Evolutionary conservation across 2,113 vertebrate genomes (phyloP), one percentile per base, ranked within the genome.

Genomic region (Zootoca vivipara): DNA sequence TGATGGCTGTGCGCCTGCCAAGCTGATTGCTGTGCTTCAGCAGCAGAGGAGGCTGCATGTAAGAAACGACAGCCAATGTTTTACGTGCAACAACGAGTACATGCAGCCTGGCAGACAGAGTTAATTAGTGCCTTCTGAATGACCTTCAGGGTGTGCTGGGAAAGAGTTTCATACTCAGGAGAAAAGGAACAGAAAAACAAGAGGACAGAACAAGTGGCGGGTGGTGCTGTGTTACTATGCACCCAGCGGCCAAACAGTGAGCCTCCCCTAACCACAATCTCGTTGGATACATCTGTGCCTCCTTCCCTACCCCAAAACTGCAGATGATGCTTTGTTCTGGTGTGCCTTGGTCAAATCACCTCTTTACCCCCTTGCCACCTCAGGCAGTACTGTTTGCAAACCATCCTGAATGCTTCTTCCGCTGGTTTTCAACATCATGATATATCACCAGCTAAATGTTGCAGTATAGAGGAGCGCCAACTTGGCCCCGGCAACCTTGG

Each of bases 91-190:
- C 65, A 77, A 35, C 35, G 78, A 78, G n/a, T n/a, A 85, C 40
- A n/a, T 40, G 73, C 16, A 64, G 56, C 33, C 30, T 24, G 1
- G 33, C 58, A 40, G 28, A n/a, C 58, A 42, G n/a, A 30, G 30
- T 67, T 86, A 78, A 86, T 78, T 65, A 22, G 58, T 85, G 74
- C 74, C 46, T 85, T 78, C 73, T 46, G 58, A 20, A 3, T 86
- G 28, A 86, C 16, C 74, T 86, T 86, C 38, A 65, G 28, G 58
- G 24, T 65, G 38, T 30, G 24, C 15, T 26, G 3, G 33, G 42
- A 84, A 73, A 74, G 22, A 24, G 26, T 77, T 9, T 42, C 26
- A 10, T 9, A 33, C 10, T 73, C 9, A 38, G 72, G 56, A 75
- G 24, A 74, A 58, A 5, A 64, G 56, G 56, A 30, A 77, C 30